phyloP scores from a whole-genome alignment of 64 coral and sea anemone genomes.

The Pocillopora verrucosa region DNA sequence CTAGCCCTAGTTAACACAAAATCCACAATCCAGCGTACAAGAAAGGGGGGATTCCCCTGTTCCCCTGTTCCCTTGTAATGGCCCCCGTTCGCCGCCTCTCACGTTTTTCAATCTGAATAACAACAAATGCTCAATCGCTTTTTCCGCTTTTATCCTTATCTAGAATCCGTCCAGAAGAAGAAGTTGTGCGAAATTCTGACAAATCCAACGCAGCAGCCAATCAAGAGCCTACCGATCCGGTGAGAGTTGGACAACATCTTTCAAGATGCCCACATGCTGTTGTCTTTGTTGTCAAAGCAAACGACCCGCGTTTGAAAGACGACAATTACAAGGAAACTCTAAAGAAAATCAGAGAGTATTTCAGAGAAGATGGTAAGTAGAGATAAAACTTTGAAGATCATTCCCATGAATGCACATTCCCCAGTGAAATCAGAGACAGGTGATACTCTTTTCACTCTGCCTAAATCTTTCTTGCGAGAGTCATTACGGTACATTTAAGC shows the following conservation, averaged over 20 bases:
- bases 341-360: slow-evolving; percentile 39
- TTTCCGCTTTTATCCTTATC: background rate
- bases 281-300: slow-evolving; percentile 70
- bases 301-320: slow-evolving; percentile 55
- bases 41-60: too few relatives aligned
- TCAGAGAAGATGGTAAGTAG: slow-evolving; percentile 52
- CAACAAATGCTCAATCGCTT: background rate
- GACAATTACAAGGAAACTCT: slow-evolving; percentile 43
- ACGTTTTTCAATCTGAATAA: too few relatives aligned
- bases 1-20: too few relatives aligned
- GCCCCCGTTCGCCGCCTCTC: too few relatives aligned
- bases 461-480: too few relatives aligned
- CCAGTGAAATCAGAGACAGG: too few relatives aligned
- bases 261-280: slow-evolving; percentile 49
- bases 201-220: background rate
- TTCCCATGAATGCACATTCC: background rate
- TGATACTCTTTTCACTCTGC: too few relatives aligned
- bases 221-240: background rate
- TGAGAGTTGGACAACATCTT: slow-evolving; percentile 11
- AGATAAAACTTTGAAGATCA: background rate
- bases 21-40: too few relatives aligned
- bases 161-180: slow-evolving; percentile 38
- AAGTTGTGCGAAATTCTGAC: slow-evolving; percentile 46
- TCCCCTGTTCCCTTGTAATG: too few relatives aligned
- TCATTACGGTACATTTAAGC: too few relatives aligned